Evolutionary conservation across 2,888 invertebrate genomes (phyloP), one percentile per base, ranked within the genome.

Genomic region (Lasioglossum lativentre): DNA sequence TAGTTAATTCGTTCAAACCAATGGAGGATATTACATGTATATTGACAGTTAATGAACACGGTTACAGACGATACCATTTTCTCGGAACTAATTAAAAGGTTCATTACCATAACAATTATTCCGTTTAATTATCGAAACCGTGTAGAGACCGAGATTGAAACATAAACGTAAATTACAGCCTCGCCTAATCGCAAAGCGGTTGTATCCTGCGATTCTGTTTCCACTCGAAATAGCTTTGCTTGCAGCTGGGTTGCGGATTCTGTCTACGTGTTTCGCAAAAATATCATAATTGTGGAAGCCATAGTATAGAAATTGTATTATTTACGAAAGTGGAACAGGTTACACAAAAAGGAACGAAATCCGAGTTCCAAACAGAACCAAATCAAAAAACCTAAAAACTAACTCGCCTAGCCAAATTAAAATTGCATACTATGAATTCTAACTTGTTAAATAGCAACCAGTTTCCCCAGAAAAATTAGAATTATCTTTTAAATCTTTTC

Each of bases 71-170:
- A 89, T 80, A 75, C 77, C 59, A 66, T 78, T 80, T 80, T 74
- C 78, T 70, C 42, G 38, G 72, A 77, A 72, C 81, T 87, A 89
- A 92, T 90, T 81, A 76, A 73, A 85, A 86, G 80, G 79, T 82
- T 88, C 87, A 89, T 91, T 90, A 89, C 89, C 86, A 84, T 86
- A 91, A 93, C 90, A 92, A 92, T 92, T 92, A 93, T 92, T 90
- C 88, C 87, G 83, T 90, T 87, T 88, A 90, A 92, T 92, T 92
- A 92, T 91, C 88, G 90, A 82, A 84, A 38, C 66, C 83, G 75
- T 85, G 88, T 87, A 89, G 80, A 83, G 73, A 76, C 79, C 83
- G 86, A 89, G 91, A 93, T 92, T 91, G 93, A 92, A 91, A 92
- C 90, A 90, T 90, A 91, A 88, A 83, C 88, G 88, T 87, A 89